Conservation (phyloP, 2,113 vertebrate species). For the Choloepus hoffmanni region DNA sequence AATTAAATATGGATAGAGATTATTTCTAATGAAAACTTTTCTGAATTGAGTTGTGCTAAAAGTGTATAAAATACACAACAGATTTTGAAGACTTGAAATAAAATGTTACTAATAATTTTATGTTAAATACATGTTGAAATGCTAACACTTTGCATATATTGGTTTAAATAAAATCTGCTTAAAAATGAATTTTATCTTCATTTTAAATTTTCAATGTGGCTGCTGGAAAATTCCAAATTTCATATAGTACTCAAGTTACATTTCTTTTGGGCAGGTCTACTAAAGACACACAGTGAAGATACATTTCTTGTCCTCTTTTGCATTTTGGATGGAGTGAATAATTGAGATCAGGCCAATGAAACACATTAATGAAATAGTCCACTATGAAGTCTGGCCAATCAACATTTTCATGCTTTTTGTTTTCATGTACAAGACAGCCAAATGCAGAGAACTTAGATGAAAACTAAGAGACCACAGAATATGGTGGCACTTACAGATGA, state of each 20-base stretch:
- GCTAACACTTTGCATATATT: neutral
- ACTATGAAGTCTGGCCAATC: neutral
- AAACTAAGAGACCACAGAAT: neutral
- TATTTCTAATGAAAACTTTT: slow-evolving; percentile 31
- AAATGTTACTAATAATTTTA: slow-evolving; percentile 9
- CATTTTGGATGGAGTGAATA: neutral
- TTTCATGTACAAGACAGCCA: neutral
- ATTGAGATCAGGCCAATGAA: slow-evolving; percentile 25
- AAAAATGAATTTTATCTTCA: neutral
- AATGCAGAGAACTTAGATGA: neutral
- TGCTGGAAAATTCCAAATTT: slow-evolving; percentile 49
- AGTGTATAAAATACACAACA: neutral
- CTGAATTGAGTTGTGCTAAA: neutral
- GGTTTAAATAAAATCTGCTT: neutral
- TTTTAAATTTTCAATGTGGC: neutral
- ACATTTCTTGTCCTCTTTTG: neutral
- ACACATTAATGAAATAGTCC: neutral
- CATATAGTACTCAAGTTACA: neutral
- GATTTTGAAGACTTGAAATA: neutral
- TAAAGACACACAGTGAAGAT: neutral
- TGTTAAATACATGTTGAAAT: slow-evolving; percentile 11
- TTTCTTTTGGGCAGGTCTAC: neutral
- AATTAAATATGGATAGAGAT: neutral
- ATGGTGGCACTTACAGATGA: neutral
- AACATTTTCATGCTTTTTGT: slow-evolving; percentile 2